phyloP scores from a whole-genome alignment of 1,140 invertebrate species.

The Zaprionus gabonicus region DNA sequence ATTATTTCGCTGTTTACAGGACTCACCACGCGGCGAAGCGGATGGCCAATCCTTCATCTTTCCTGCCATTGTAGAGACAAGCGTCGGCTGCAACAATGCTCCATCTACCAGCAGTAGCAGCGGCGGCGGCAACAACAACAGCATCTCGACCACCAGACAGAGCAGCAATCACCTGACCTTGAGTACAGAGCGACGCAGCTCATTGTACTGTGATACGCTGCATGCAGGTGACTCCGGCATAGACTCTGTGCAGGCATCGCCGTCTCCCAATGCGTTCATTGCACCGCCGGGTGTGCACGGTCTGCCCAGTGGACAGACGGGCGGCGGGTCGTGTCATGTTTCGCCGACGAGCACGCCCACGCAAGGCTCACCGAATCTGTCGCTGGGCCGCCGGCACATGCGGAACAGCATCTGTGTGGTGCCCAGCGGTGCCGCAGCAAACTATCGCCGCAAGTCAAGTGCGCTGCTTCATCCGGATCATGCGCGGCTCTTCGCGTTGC shows the following conservation, averaged over 20 bases:
- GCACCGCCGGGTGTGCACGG: slow-evolving; percentile 78
- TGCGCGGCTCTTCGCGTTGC: slow-evolving; percentile 86
- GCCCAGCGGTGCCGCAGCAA: slow-evolving; percentile 46
- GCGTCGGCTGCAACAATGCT: slow-evolving; percentile 80
- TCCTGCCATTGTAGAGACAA: slow-evolving; percentile 85
- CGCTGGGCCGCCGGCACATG: slow-evolving; percentile 67
- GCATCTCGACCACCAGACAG: slow-evolving; percentile 39
- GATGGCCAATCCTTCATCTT: slow-evolving; percentile 89
- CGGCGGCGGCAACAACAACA: slow-evolving; percentile 41
- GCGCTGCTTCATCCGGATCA: slow-evolving; percentile 89
- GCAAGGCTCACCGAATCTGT: slow-evolving; percentile 84
- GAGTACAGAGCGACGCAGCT: slow-evolving; percentile 74
- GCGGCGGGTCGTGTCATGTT: slow-evolving; percentile 79
- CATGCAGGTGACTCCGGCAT: slow-evolving; percentile 87
- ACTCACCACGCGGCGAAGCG: slow-evolving; percentile 88
- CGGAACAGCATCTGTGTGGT: slow-evolving; percentile 78
- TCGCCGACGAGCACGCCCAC: slow-evolving; percentile 83
- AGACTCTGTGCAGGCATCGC: slow-evolving; percentile 89
- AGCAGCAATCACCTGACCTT: slow-evolving; percentile 73
- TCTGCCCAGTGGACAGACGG: slow-evolving; percentile 60
- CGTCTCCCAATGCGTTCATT: slow-evolving; percentile 86
- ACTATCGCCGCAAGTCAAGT: slow-evolving; percentile 86
- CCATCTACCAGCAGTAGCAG: slow-evolving; percentile 42
- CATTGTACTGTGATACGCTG: slow-evolving; percentile 83
- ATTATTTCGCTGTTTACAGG: slow-evolving; percentile 83